phyloP scores from a whole-genome alignment of 2,797 vertebrate species.

The Esox lucius region DNA sequence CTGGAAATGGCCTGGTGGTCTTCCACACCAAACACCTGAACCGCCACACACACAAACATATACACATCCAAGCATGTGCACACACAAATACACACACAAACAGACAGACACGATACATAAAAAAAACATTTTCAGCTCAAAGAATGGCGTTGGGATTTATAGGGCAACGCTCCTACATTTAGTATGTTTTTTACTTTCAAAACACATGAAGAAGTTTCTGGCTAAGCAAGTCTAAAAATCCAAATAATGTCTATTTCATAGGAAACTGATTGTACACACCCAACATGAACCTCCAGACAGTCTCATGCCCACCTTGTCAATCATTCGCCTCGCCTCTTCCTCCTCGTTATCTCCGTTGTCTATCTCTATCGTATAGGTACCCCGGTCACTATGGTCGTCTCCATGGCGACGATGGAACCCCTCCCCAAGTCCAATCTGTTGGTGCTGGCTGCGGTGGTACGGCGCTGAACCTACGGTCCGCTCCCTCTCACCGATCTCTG shows the following conservation, averaged over 20 bases:
- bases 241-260: neutral
- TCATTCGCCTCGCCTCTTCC: slow-evolving; percentile 90
- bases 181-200: too few relatives aligned
- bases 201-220: too few relatives aligned
- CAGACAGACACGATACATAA: too few relatives aligned
- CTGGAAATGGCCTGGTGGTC: slow-evolving; percentile 80
- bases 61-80: neutral
- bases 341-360: slow-evolving; percentile 90
- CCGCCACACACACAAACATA: slow-evolving; percentile 20
- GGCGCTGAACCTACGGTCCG: slow-evolving; percentile 63
- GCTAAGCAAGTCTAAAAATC: too few relatives aligned
- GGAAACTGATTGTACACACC: neutral
- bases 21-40: slow-evolving; percentile 91
- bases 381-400: slow-evolving; percentile 93
- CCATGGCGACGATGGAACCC: slow-evolving; percentile 78
- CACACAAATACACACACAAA: too few relatives aligned
- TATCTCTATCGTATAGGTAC: slow-evolving; percentile 91
- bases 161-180: too few relatives aligned
- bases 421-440: slow-evolving; percentile 51
- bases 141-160: too few relatives aligned
- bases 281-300: neutral
- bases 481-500: slow-evolving; percentile 65
- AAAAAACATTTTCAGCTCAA: too few relatives aligned
- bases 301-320: slow-evolving; percentile 85
- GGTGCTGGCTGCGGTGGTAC: slow-evolving; percentile 44